Evolutionary conservation across 37 sponge, comb jelly and placozoan species (phyloP), one percentile per base, ranked within the genome.

Genomic region (Diacarnus erythraeanus): DNA sequence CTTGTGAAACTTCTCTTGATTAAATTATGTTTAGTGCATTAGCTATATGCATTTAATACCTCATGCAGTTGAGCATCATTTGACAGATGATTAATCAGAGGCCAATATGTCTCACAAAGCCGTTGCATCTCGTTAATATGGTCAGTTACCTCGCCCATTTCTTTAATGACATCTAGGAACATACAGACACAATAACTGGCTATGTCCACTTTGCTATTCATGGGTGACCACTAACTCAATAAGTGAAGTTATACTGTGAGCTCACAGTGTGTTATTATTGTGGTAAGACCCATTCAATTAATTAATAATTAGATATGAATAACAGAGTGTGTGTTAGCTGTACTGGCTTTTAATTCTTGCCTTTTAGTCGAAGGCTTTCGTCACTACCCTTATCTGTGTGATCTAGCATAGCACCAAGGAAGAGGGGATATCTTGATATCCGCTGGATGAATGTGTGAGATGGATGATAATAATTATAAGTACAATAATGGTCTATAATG

Each of bases 81-180:
- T 60, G 61, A 6, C 22, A 60, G 61, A 5, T 17, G 9, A 25
- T 60, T 17, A 26, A 60, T 20, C n/a, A 60, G 61, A n/a, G 61
- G 22, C 61, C 61, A 40, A 64, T 85, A 91, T 25, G 43, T 73
- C 59, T 94, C 95, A 77, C 84, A 74, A 23, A 94, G 66, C 40
- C 89, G 69, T 68, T 94, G 92, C 61, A 88, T 81, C 66, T 94
- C 95, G 68, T 94, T 91, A 65, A 94, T 94, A 65, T 87, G 87
- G 58, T 85, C 64, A 3, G 88, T 88, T 22, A 88, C 88, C 18
- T 36, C 1, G 10, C 60, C 71, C 82, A 91, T 87, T 10, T 30
- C 68, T 35, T 76, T 74, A 38, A 94, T 77, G 9, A 85, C 91
- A 42, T 94, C 92, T 88, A 70, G 17, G 36, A n/a, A 12, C 41